A percentile compares a stretch with the other conserved stretches of the same genome.
These are phyloP conservation scores for Trichosurus vulpecula DNA, from an alignment of 2,797 vertebrate species.

Conservation along the genomic window DNA sequence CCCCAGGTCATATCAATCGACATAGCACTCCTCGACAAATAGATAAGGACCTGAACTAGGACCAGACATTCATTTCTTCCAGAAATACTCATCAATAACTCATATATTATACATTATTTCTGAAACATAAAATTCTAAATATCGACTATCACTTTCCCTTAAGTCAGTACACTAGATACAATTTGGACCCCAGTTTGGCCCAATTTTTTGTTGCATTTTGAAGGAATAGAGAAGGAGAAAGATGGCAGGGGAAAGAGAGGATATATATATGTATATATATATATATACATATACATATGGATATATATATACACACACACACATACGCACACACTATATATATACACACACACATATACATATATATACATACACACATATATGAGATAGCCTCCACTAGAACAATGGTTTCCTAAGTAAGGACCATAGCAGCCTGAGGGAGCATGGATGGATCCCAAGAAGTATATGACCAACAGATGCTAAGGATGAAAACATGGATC, in stretches of 20 bases:
- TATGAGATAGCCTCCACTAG: no score
- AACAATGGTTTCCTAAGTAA: background rate
- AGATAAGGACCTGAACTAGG: constrained; percentile 47
- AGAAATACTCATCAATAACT: constrained; percentile 75
- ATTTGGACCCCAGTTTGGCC: no score
- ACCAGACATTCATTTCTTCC: constrained; percentile 68
- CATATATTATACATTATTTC: constrained; percentile 61
- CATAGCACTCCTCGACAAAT: constrained; percentile 54
- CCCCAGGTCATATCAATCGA: constrained; percentile 54
- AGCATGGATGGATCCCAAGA: background rate
- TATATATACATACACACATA: no score
- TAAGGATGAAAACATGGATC: background rate
- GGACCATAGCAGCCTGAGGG: background rate
- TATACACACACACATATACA: no score
- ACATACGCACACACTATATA: no score
- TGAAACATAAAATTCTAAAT: constrained; percentile 65
- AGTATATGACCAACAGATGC: background rate
- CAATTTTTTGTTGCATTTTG: constrained; percentile 48
- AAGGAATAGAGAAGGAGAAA: constrained; percentile 24
- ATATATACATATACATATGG: no score
- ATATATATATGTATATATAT: no score
- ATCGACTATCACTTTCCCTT: constrained; percentile 54
- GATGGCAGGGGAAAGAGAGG: background rate
- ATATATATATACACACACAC: no score
- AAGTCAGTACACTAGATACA: background rate